phyloP scores from a whole-genome alignment of 2,113 vertebrate genomes.

The Pithys albifrons region DNA sequence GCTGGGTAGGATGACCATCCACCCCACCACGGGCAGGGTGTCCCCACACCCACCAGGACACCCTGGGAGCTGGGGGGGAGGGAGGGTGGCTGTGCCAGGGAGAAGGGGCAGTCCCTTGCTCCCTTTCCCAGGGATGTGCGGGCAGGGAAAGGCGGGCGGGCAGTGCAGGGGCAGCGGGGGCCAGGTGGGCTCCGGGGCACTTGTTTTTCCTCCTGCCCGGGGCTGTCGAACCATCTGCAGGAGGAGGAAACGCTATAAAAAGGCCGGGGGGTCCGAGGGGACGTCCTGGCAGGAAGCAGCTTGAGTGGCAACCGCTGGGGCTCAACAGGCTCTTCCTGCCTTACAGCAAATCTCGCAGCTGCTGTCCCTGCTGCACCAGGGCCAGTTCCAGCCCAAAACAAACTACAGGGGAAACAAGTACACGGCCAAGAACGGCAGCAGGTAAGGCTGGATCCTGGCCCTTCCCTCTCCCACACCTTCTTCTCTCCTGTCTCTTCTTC shows the following conservation, averaged over 20 bases:
- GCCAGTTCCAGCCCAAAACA: constrained; percentile 88
- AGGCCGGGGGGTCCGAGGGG: constrained; percentile 47
- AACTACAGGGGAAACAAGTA: constrained; percentile 92
- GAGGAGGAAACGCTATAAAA: constrained; percentile 77
- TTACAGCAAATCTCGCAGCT: constrained; percentile 96
- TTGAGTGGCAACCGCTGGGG: constrained; percentile 62
- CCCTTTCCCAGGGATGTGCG: not conserved
- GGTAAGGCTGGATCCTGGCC: constrained; percentile 61
- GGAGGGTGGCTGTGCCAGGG: not conserved
- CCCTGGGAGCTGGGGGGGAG: not conserved
- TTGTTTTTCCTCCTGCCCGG: not conserved
- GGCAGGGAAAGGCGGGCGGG: not conserved
- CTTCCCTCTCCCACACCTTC: not conserved
- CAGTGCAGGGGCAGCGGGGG: not conserved
- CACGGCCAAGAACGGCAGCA: constrained; percentile 77
- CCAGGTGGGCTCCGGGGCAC: not conserved
- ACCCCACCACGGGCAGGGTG: rapidly evolving
- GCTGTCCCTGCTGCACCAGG: constrained; percentile 91
- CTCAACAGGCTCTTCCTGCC: constrained; percentile 75
- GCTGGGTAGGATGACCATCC: not conserved
- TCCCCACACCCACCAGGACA: not conserved
- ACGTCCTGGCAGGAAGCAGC: constrained; percentile 80
- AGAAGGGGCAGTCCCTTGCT: not conserved
- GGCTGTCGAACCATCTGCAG: constrained; percentile 69
- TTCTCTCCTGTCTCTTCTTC: not conserved